Evolutionary conservation across 2,888 invertebrate genomes (phyloP).

Genomic region (Cynaeus angustus): DNA sequence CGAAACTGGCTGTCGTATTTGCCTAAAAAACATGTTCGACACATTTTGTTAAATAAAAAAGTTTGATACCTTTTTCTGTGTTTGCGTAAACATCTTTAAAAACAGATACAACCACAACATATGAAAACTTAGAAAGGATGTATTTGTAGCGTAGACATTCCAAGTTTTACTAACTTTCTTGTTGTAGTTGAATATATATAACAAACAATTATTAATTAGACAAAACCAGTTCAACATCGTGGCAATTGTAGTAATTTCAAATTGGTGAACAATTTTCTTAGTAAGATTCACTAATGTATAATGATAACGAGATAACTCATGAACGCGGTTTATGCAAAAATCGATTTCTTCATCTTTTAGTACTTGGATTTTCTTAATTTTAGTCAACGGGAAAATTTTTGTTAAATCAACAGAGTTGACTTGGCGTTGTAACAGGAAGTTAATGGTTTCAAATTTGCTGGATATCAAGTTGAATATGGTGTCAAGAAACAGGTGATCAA

Average conservation of each 20-base stretch:
- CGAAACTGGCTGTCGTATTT: constrained; percentile 6
- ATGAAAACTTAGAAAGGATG: too few relatives aligned
- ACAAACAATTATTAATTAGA: too few relatives aligned
- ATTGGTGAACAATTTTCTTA: not conserved
- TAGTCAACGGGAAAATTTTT: constrained; percentile 15
- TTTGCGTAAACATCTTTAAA: too few relatives aligned
- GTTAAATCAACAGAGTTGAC: constrained; percentile 6
- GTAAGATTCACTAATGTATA: constrained; percentile 6
- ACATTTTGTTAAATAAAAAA: too few relatives aligned
- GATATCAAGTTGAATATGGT: too few relatives aligned
- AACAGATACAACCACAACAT: too few relatives aligned
- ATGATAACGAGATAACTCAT: constrained; percentile 14
- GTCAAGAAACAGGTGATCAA: too few relatives aligned
- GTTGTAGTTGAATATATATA: too few relatives aligned
- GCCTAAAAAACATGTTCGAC: constrained; percentile 5
- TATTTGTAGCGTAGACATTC: too few relatives aligned
- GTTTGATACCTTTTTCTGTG: too few relatives aligned
- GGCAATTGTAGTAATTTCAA: not conserved
- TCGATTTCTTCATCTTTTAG: constrained; percentile 12
- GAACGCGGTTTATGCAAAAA: constrained; percentile 7
- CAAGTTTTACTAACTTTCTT: too few relatives aligned
- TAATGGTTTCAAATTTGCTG: too few relatives aligned
- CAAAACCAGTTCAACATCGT: constrained; percentile 1
- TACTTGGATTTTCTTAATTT: not conserved
- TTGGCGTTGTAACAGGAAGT: constrained; percentile 9